Evolutionary conservation across 1,140 invertebrate genomes (phyloP).

Genomic region (Arion vulgaris): DNA sequence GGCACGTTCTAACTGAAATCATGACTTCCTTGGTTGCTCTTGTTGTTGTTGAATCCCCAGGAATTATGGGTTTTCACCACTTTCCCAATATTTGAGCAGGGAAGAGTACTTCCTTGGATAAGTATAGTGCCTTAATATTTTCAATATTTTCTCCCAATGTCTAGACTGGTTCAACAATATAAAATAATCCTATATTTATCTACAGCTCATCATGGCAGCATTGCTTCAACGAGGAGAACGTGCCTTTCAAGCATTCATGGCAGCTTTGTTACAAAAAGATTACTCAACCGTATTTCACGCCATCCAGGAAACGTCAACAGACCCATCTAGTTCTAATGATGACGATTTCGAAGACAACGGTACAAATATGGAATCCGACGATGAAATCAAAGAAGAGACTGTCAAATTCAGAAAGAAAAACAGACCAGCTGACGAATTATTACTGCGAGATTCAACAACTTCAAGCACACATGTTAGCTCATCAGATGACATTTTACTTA

Average conservation of each 20-base stretch:
- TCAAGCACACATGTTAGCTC: background rate
- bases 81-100: too few relatives aligned
- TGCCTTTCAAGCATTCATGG: slow-evolving; percentile 42
- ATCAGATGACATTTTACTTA: slow-evolving; percentile 1
- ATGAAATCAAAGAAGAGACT: slow-evolving; percentile 26
- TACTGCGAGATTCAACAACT: too few relatives aligned
- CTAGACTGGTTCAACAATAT: too few relatives aligned
- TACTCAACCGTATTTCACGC: slow-evolving; percentile 39
- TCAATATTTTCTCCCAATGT: too few relatives aligned
- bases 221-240: slow-evolving; percentile 37
- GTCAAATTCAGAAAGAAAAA: background rate
- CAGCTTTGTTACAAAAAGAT: slow-evolving; percentile 34
- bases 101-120: too few relatives aligned
- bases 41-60: too few relatives aligned
- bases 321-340: background rate
- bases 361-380: slow-evolving; percentile 12
- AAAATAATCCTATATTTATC: too few relatives aligned
- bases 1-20: too few relatives aligned
- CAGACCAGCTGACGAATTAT: background rate
- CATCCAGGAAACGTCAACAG: slow-evolving; percentile 33
- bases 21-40: too few relatives aligned
- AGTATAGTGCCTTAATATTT: too few relatives aligned
- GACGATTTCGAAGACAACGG: background rate
- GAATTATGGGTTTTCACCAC: too few relatives aligned
- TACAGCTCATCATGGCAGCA: slow-evolving; percentile 36